These are phyloP conservation scores for Epistrophella euchroma DNA, from an alignment of 2,888 invertebrate genomes.

Conservation along the genomic window DNA sequence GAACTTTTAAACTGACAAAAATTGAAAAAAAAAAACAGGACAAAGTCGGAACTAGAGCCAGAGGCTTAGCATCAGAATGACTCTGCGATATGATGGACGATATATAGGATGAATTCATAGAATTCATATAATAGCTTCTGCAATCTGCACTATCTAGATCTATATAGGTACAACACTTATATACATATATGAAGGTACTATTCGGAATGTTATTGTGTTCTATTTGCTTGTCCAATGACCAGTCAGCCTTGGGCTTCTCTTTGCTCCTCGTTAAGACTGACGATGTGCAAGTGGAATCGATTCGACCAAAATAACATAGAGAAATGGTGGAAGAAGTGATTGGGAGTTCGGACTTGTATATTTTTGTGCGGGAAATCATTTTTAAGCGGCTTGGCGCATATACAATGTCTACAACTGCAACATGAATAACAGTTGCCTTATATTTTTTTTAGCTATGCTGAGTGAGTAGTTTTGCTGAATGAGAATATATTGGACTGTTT, in stretches of 20 bases:
- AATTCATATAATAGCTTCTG: slow-evolving; percentile 14
- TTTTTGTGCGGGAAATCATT: slow-evolving; percentile 33
- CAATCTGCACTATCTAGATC: slow-evolving; percentile 1
- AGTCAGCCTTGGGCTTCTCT: slow-evolving; percentile 20
- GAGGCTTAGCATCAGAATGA: slow-evolving; percentile 7
- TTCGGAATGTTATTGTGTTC: slow-evolving; percentile 51
- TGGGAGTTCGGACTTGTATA: neutral
- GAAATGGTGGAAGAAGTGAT: slow-evolving; percentile 12
- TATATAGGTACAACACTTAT: too few species aligned
- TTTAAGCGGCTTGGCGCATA: slow-evolving; percentile 11
- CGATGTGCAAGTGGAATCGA: slow-evolving; percentile 48
- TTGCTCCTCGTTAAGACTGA: slow-evolving; percentile 36
- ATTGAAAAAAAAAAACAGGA: neutral
- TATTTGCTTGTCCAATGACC: slow-evolving; percentile 38
- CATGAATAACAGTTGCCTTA: neutral
- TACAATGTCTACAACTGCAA: slow-evolving; percentile 2
- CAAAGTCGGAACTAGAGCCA: neutral
- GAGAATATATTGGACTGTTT: neutral
- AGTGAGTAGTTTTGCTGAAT: neutral
- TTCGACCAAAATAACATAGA: slow-evolving; percentile 23
- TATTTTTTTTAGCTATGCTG: too few species aligned
- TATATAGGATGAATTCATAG: slow-evolving; percentile 18
- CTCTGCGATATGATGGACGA: slow-evolving; percentile 35
- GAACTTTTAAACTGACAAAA: slow-evolving; percentile 7
- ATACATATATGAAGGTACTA: neutral